phyloP scores from a whole-genome alignment of 1,140 invertebrate genomes.

The Zaprionus africanus region DNA sequence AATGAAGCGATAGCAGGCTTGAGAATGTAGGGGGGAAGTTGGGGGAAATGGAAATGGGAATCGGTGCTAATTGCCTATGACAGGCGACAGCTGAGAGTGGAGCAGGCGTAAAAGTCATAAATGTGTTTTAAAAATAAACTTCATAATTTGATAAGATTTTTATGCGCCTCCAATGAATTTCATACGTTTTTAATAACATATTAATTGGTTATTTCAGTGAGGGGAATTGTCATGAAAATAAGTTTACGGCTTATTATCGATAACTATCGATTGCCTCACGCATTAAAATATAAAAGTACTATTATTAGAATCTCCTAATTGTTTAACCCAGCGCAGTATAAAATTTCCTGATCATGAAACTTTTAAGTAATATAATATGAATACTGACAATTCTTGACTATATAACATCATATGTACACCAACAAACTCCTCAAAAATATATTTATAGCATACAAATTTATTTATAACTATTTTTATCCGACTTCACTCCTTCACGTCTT shows the following conservation, averaged over 20 bases:
- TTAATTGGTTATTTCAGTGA: neutral
- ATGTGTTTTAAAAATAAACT: slow-evolving; percentile 23
- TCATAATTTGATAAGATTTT: neutral
- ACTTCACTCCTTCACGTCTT: neutral
- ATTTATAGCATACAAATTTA: too few species aligned
- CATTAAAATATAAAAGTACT: too few species aligned
- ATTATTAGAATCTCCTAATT: too few species aligned
- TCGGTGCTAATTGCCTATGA: slow-evolving; percentile 44
- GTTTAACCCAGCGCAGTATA: too few species aligned
- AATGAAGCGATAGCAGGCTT: slow-evolving; percentile 32
- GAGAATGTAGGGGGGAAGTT: slow-evolving; percentile 13
- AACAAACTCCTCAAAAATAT: too few species aligned
- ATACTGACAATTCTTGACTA: too few species aligned
- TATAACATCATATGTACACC: too few species aligned
- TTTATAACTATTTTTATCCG: neutral
- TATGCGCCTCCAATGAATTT: neutral
- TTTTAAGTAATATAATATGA: too few species aligned
- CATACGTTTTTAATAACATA: neutral
- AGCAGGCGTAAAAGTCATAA: neutral
- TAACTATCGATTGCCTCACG: neutral
- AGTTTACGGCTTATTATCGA: neutral
- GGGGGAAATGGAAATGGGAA: slow-evolving; percentile 14
- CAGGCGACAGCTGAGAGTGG: slow-evolving; percentile 4
- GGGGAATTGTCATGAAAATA: neutral
- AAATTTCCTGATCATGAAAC: too few species aligned